These are phyloP conservation scores for Drosophila neocordata DNA, from an alignment of 1,140 invertebrate genomes.

Conservation along the genomic window DNA sequence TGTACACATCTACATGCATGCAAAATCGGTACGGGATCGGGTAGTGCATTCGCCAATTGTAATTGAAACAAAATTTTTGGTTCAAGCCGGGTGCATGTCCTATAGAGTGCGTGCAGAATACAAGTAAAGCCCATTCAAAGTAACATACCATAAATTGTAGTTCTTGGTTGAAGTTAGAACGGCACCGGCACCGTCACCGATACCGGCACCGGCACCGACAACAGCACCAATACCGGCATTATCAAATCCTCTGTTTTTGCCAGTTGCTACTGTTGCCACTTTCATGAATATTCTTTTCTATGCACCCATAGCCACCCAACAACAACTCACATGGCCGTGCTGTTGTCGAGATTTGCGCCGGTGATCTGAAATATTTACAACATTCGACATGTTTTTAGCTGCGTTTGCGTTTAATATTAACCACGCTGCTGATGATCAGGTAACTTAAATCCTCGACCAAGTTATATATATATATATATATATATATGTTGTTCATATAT, in stretches of 20 bases:
- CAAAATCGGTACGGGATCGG: neutral
- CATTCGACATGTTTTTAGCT: slow-evolving; percentile 69
- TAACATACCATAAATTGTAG: slow-evolving; percentile 72
- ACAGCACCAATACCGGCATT: no score
- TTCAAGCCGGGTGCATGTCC: neutral
- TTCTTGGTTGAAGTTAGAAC: neutral
- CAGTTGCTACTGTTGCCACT: slow-evolving; percentile 54
- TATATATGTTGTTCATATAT: no score
- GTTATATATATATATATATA: slow-evolving; percentile 40
- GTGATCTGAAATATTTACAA: slow-evolving; percentile 57
- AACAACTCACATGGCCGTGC: slow-evolving; percentile 31
- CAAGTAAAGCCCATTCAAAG: slow-evolving; percentile 66
- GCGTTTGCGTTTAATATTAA: slow-evolving; percentile 67
- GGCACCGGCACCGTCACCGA: neutral
- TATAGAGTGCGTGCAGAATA: slow-evolving; percentile 60
- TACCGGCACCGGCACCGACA: neutral
- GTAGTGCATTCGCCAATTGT: neutral
- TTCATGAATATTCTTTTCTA: neutral
- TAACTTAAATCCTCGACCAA: slow-evolving; percentile 18
- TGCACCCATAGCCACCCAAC: neutral
- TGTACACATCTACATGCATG: neutral
- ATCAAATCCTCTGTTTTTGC: neutral
- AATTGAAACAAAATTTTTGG: slow-evolving; percentile 4
- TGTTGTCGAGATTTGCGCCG: slow-evolving; percentile 27
- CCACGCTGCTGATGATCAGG: slow-evolving; percentile 29